Evolutionary conservation across 37 sponge, comb jelly and placozoan genomes (phyloP).

Genomic region (Chondrosia reniformis): DNA sequence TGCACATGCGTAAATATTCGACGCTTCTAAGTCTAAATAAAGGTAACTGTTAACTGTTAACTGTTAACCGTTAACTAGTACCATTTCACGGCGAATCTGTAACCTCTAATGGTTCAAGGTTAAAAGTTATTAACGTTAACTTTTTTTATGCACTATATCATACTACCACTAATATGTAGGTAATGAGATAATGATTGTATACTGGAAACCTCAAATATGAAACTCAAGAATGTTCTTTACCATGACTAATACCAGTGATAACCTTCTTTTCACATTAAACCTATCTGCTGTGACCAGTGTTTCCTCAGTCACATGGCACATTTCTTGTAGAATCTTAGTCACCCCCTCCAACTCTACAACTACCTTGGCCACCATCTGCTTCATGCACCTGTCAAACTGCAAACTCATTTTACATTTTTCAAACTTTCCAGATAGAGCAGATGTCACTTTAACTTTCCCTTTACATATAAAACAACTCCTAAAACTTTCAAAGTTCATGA

Average conservation of each 20-base stretch:
- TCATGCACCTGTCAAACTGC: background rate
- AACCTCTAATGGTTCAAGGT: too few relatives aligned
- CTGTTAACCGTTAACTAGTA: too few relatives aligned
- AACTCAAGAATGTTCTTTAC: too few relatives aligned
- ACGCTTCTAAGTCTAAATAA: too few relatives aligned
- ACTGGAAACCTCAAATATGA: too few relatives aligned
- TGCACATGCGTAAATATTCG: too few relatives aligned
- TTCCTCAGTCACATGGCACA: background rate
- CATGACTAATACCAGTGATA: background rate
- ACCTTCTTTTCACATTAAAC: background rate
- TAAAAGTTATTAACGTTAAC: too few relatives aligned
- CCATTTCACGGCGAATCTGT: too few relatives aligned
- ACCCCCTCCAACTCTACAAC: background rate
- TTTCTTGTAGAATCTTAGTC: background rate
- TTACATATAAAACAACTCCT: background rate
- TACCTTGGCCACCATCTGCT: background rate
- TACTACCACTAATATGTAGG: too few relatives aligned
- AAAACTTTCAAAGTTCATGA: background rate
- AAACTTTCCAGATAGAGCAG: background rate
- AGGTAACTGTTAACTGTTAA: too few relatives aligned
- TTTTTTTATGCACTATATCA: too few relatives aligned
- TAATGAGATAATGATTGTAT: too few relatives aligned
- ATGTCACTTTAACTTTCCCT: background rate
- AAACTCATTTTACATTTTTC: background rate
- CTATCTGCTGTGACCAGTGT: background rate